Conservation (phyloP, 2,888 invertebrate species). For the Lobophora halterata region DNA sequence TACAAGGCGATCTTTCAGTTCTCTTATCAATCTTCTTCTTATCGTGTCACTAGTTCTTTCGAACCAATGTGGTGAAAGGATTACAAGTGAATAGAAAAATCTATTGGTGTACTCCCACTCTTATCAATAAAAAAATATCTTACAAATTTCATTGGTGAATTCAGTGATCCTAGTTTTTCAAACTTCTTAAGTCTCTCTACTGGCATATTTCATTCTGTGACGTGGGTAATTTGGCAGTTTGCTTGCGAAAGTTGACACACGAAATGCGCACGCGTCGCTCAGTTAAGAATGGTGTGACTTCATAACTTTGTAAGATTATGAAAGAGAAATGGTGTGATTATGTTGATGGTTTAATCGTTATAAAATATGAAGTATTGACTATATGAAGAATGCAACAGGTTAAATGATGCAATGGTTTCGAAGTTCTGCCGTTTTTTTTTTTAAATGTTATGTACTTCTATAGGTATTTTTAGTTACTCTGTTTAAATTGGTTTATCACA, state of each 20-base stretch:
- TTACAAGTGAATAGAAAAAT: not conserved
- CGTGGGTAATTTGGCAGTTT: constrained; percentile 41
- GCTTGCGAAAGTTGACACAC: constrained; percentile 45
- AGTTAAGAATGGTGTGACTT: constrained; percentile 13
- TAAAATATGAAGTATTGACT: constrained; percentile 6
- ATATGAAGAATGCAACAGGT: constrained; percentile 1
- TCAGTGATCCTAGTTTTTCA: too few species aligned
- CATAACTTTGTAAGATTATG: constrained; percentile 19
- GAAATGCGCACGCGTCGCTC: constrained; percentile 18
- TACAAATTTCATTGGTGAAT: not conserved
- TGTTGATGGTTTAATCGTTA: constrained; percentile 16
- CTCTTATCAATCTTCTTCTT: too few species aligned
- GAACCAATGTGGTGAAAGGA: too few species aligned
- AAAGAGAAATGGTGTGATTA: constrained; percentile 23
- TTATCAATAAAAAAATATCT: not conserved
- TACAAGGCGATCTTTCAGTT: too few species aligned
- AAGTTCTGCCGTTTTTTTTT: too few species aligned
- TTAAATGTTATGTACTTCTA: too few species aligned
- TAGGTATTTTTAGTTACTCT: too few species aligned
- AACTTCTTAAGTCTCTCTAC: too few species aligned
- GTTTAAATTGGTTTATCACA: too few species aligned
- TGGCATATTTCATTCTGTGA: not conserved
- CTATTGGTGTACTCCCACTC: not conserved
- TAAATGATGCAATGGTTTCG: not conserved
- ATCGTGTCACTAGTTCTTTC: too few species aligned